Base-by-base conservation (phyloP, 1,140 invertebrate species). In the Theocolax elegans region DNA sequence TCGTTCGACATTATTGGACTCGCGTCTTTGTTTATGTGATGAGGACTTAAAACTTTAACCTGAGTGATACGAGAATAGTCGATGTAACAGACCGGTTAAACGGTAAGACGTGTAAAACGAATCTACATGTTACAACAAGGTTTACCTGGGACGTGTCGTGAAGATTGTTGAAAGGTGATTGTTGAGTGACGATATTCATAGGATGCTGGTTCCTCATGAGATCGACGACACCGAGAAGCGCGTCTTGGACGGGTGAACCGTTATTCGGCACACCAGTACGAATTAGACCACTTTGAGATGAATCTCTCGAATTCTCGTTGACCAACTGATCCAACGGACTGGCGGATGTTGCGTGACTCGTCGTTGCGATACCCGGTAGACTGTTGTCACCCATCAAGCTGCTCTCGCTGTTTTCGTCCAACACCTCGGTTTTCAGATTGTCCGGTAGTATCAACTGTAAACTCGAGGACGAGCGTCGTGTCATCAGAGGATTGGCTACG, bases 331-430 rank as follows among this genome's bases (percentile, higher is more conserved):
- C 82, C 27, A 85, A 67, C 0, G 82, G 80, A 70, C 81, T 81
- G 6, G 81, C 58, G 0, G 69, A 76, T 1, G 72, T 25, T 27
- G 75, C 67, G 4, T 74, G 69, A 19, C 72, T 35, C 19, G 69
- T 65, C 1, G 76, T 76, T 3, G 81, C 67, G 63, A 82, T 77
- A 64, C 79, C 78, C 29, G 85, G 82, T 74, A 86, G 83, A 29
- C 83, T 86, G 64, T 84, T 88, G 4, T 88, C 86, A 66, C 85
- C 86, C 21, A 88, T 78, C 27, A 89, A 81, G 49, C 88, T 89
- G 66, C 86, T 87, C 59, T 92, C 90, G 72, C 90, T 92, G 67
- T 87, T 90, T 67, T 93, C 92, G 76, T 93, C 92, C 1, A 90
- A 78, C 2, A 90, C 83, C 81, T 93, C 92, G 42, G 91, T 91